Base-by-base conservation (phyloP, 2,888 invertebrate species). In the Philopedon plagiatum region DNA sequence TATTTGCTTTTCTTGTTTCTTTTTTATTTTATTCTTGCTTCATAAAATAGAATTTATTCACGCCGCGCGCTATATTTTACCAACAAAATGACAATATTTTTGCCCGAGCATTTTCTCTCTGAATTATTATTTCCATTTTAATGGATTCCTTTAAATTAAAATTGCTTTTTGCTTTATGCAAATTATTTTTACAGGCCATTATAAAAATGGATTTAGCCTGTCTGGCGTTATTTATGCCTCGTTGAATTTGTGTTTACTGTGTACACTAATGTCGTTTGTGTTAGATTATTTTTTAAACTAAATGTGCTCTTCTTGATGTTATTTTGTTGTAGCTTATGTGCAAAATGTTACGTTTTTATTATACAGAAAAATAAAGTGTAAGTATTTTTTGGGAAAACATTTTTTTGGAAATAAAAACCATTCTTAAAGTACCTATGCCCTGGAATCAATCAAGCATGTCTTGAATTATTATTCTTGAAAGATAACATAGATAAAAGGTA, bases 1-100 rank as follows among this genome's bases (percentile, higher is more conserved):
- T 81, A 80, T 80, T 79, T 78, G 78, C 79, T 58, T 71, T 65
- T 62, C 60, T 54, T 71, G 51, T 64, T 62, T 80, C 79, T 74
- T 80, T 80, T 68, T 80, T 81, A 80, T 81, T 80, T 80, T 80
- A 75, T 80, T 80, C 78, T 81, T 81, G 81, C 81, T 81, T 80
- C 80, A 81, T 80, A 80, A 81, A 82, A 81, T 80, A 79, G 80
- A 82, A 82, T 82, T 82, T 81, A 81, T 82, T 80, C 76, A 73
- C 77, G 77, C 77, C 78, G 75, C 51, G 70, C 71, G 77, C 77
- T 70, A 74, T 77, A 79, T 78, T 79, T 78, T 75, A 74, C 76
- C 75, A 67, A 75, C 76, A 76, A 76, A 78, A 79, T 76, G 77
- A 78, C 78, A 79, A 79, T 79, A 78, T 79, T 79, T 79, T 78